Evolutionary conservation across 2,888 invertebrate genomes (phyloP).

Genomic region (Linnaemya tessellans): DNA sequence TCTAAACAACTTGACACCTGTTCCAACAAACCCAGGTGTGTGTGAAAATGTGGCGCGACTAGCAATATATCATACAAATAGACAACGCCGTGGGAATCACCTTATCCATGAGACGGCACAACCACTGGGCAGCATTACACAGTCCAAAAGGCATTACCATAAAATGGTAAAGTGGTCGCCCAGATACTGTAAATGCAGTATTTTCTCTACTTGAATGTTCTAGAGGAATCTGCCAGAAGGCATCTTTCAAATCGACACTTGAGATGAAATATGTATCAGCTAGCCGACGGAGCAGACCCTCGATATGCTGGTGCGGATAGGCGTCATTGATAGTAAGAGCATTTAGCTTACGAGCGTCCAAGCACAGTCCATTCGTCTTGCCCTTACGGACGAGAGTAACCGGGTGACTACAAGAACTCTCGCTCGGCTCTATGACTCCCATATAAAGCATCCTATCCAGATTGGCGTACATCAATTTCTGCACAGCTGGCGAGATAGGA

Average conservation of each 20-base stretch:
- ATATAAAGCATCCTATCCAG: too few relatives aligned
- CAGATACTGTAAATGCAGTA: slow-evolving; percentile 48
- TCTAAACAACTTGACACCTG: not conserved
- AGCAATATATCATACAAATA: slow-evolving; percentile 13
- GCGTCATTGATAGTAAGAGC: slow-evolving; percentile 36
- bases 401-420: too few relatives aligned
- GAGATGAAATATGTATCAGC: slow-evolving; percentile 57
- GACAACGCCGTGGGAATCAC: slow-evolving; percentile 6
- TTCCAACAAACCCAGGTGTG: not conserved
- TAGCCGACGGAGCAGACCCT: slow-evolving; percentile 58
- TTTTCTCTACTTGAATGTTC: slow-evolving; percentile 16
- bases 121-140: not conserved
- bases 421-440: too few relatives aligned
- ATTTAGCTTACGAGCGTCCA: too few relatives aligned
- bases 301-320: slow-evolving; percentile 54
- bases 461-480: too few relatives aligned
- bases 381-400: too few relatives aligned
- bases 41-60: not conserved
- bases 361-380: too few relatives aligned
- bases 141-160: slow-evolving; percentile 11
- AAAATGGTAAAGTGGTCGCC: slow-evolving; percentile 8
- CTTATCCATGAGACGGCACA: slow-evolving; percentile 65
- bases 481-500: too few relatives aligned
- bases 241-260: slow-evolving; percentile 55
- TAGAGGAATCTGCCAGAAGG: slow-evolving; percentile 24